phyloP scores from a whole-genome alignment of 2,888 invertebrate species.

The Eupsilia transversa region DNA sequence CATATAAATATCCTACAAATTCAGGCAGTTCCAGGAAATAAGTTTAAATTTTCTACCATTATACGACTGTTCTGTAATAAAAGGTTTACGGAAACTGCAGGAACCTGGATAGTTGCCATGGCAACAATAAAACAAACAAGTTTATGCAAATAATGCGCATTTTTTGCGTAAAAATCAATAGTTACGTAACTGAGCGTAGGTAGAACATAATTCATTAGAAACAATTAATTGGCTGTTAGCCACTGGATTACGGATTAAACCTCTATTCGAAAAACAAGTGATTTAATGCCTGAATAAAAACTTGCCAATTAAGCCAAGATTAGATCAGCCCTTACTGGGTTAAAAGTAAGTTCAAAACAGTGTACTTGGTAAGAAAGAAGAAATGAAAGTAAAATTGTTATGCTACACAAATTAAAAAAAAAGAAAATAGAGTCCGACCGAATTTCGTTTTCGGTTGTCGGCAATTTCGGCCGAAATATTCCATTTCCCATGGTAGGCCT shows the following conservation, averaged over 20 bases:
- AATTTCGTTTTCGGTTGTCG: neutral
- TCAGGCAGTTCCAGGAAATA: neutral
- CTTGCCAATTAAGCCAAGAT: neutral
- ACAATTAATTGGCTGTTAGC: neutral
- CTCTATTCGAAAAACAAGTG: neutral
- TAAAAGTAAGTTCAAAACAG: neutral
- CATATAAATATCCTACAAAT: neutral
- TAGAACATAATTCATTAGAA: neutral
- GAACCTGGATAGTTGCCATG: conserved; percentile 38
- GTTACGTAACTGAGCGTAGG: neutral
- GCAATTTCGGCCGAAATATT: too few relatives aligned
- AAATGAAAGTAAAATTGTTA: too few relatives aligned
- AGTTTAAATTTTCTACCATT: conserved; percentile 7
- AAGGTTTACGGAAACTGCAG: conserved; percentile 29
- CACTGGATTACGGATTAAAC: too few relatives aligned
- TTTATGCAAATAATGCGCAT: conserved; percentile 36
- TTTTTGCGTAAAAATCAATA: conserved; percentile 37
- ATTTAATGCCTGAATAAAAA: neutral
- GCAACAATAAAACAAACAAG: conserved; percentile 50
- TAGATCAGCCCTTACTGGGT: neutral
- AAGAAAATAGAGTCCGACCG: neutral
- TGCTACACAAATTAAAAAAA: neutral
- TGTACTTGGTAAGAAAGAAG: too few relatives aligned
- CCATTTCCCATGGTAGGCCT: too few relatives aligned
- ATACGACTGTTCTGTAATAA: conserved; percentile 20